Base-by-base conservation (phyloP, 2,888 invertebrate species). In the Stenotaenia linearis region DNA sequence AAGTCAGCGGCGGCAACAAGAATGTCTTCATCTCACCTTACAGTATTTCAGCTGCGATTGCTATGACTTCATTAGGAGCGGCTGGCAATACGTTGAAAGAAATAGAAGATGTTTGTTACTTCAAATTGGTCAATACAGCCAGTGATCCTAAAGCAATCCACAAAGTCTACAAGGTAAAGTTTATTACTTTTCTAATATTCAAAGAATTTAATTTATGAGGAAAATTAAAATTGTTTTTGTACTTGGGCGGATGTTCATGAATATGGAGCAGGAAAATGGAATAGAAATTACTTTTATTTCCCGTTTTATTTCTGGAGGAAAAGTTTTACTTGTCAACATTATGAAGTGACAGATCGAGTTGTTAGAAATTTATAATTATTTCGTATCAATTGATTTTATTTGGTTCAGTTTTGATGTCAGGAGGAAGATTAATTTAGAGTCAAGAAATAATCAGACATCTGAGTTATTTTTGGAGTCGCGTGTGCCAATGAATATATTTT, bases 1-100 rank as follows among this genome's bases (percentile, higher is more conserved):
- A 77, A 21, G 18, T 69, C n/a, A 40, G 35, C 32, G 23, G 1
- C 18, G 45, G 30, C 5, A 23, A 25, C 21, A 50, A 77, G 25
- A 77, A 77, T 77, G 50, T 50, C 21, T 77, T 77, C 45, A 45
- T 77, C 21, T 45, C 45, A 18, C 77, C 77, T 3, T 77, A 77
- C 77, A 45, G 45, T 18, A 77, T 77, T 37, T 40, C 77, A 25
- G 50, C 45, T 25, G 77, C 77, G 9, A 12, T 77, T 10, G 77
- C 45, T 10, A 77, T 77, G 77, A 77, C 77, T 12, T 77, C 77
- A 21, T 28, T 77, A 40, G 77, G 77, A 23, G 77, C 77, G 23
- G 50, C 28, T 15, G 77, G 77, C 40, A 77, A 77, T 10, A 77
- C 77, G 3, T 40, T 77, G 25, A 23, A 21, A 30, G 50, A 77